Percentiles rank a stretch among this genome's conserved stretches.
phyloP scores from a whole-genome alignment of 2,113 vertebrate genomes.

The Cervus canadensis region DNA sequence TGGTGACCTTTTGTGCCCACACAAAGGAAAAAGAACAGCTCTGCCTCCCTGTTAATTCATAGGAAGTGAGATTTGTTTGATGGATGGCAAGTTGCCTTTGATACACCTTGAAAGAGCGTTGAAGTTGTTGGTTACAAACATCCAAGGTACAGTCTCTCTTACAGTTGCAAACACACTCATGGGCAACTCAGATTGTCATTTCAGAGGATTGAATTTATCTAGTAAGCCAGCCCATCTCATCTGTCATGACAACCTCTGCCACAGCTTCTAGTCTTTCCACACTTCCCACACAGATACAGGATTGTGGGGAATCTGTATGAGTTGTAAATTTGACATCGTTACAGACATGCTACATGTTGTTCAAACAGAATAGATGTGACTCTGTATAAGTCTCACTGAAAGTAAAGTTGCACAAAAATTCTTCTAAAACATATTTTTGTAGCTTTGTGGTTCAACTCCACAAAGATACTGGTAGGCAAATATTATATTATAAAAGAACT shows the following conservation, averaged over 20 bases:
- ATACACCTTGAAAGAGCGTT: slow-evolving; percentile 90
- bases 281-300: slow-evolving; percentile 96
- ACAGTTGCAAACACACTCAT: slow-evolving; percentile 96
- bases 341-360: slow-evolving; percentile 90
- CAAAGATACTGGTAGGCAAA: slow-evolving; percentile 95
- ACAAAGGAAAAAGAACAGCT: slow-evolving; percentile 84
- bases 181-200: slow-evolving; percentile 95
- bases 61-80: slow-evolving; percentile 92
- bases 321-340: slow-evolving; percentile 89
- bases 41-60: slow-evolving; percentile 86
- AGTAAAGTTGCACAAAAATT: background rate
- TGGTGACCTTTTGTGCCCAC: slow-evolving; percentile 86
- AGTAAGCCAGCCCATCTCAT: slow-evolving; percentile 92
- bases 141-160: slow-evolving; percentile 90
- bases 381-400: background rate
- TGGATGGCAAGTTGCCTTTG: slow-evolving; percentile 94
- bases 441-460: slow-evolving; percentile 87
- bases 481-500: slow-evolving; percentile 94
- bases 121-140: slow-evolving; percentile 94
- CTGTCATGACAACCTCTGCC: slow-evolving; percentile 92
- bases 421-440: background rate
- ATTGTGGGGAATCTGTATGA: slow-evolving; percentile 94
- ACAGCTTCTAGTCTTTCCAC: slow-evolving; percentile 97
- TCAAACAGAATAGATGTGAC: slow-evolving; percentile 85
- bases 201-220: slow-evolving; percentile 94